Evolutionary conservation across 2,797 vertebrate genomes (phyloP), one percentile per base, ranked within the genome.

Genomic region (Harpagifer antarcticus): DNA sequence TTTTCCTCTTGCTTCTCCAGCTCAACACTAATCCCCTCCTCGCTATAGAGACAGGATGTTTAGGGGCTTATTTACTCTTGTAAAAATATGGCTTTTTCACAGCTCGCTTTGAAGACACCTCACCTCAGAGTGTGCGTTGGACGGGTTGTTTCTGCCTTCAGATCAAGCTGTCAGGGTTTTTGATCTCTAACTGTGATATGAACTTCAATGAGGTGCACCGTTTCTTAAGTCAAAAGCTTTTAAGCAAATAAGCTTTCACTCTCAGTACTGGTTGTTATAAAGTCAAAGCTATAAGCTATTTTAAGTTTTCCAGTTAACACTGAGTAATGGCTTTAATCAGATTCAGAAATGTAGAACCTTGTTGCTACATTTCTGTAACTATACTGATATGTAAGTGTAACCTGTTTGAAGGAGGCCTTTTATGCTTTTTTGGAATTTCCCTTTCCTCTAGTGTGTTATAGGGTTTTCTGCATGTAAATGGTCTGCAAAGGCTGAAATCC

Each of bases 1-100:
- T 92, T 94, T 91, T 84, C 78, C 83, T 86, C 73, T 90, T 80
- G 77, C 76, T 68, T 79, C 76, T 65, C 56, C 59, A 54, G 74
- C 80, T 88, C 81, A 54, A 48, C 88, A 52, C 82, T 93, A 93
- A 94, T 94, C 91, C 86, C 86, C 90, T 88, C 75, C 73, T 77
- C 82, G 89, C 79, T 77, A 76, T 72, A 84, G 73, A 83, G 83
- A 81, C 81, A 44, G 69, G 66, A 88, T 86, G 85, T 87, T 91
- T 91, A 85, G 63, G 77, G 85, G 80, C 84, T 90, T 91, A 92
- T 92, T 91, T 91, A 90, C 86, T 88, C 78, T 74, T 79, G 81
- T 83, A 77, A 78, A 86, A 87, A 90, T 79, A 53, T 53, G 49
- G 56, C 76, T 84, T 86, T 86, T 86, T 73, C 45, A 48, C 72